phyloP scores from a whole-genome alignment of 2,797 vertebrate species.

The Columba guinea region DNA sequence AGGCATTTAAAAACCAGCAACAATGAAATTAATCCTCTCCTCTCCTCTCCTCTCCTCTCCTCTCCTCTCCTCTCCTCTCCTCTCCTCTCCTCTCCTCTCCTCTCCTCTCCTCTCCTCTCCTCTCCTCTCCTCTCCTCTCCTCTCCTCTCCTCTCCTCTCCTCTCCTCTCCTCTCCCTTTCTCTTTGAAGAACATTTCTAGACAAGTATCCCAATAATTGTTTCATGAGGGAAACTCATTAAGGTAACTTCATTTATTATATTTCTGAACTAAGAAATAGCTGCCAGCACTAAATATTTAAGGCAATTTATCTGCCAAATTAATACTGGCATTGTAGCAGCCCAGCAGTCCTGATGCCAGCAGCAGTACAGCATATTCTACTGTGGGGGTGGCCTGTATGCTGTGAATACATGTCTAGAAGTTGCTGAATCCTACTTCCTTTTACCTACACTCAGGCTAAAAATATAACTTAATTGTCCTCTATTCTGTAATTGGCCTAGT shows the following conservation, averaged over 20 bases:
- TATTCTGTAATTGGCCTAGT: neutral
- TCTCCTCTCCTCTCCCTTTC: neutral
- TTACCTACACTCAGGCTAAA: conserved; percentile 12
- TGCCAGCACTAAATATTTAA: conserved; percentile 50
- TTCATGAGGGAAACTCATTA: conserved; percentile 56
- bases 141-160: neutral
- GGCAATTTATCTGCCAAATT: conserved; percentile 56
- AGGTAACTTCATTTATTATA: conserved; percentile 44
- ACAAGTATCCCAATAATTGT: conserved; percentile 41
- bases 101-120: neutral
- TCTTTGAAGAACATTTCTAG: neutral
- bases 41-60: neutral
- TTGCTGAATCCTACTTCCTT: neutral
- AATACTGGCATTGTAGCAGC: conserved; percentile 10
- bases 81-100: neutral
- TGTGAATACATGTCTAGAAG: neutral
- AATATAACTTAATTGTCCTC: neutral
- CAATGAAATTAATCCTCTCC: neutral
- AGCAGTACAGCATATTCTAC: neutral
- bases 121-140: no score
- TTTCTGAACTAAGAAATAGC: conserved; percentile 58
- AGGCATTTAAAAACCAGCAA: neutral
- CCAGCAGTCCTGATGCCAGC: neutral
- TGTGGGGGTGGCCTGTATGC: neutral
- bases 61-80: neutral